Conservation (phyloP, 2,888 invertebrate species). For the Mycogona germanica region DNA sequence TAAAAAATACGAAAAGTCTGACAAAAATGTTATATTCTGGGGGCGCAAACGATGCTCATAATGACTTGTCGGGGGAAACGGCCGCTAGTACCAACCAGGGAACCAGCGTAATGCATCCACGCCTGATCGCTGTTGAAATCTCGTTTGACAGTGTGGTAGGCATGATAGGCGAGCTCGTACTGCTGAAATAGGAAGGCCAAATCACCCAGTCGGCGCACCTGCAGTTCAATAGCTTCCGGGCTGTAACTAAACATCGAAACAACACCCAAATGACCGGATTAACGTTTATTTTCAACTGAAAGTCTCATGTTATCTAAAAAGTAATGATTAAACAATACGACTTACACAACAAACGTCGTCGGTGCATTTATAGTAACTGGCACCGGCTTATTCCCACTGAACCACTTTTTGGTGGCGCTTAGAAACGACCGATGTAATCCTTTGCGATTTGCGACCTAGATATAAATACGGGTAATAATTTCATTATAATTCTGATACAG, state of each 20-base stretch:
- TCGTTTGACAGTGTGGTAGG: conserved; percentile 92
- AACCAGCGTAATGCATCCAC: conserved; percentile 94
- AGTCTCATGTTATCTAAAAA: conserved; percentile 6
- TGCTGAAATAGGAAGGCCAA: conserved; percentile 93
- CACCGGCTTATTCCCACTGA: conserved; percentile 78
- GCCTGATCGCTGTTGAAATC: conserved; percentile 96
- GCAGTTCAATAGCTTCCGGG: conserved; percentile 61
- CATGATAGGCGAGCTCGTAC: conserved; percentile 80
- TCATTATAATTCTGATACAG: conserved; percentile 21
- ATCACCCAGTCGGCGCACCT: conserved; percentile 84
- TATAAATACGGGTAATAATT: no score
- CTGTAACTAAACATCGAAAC: conserved; percentile 29
- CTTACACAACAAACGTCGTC: conserved; percentile 68
- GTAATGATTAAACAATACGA: neutral
- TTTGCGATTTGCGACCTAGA: conserved; percentile 47
- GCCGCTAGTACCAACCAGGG: conserved; percentile 44
- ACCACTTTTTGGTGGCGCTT: conserved; percentile 91
- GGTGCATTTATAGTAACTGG: conserved; percentile 46
- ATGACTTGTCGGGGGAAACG: conserved; percentile 1
- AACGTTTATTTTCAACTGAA: conserved; percentile 5
- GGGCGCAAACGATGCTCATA: neutral
- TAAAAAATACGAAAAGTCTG: conserved; percentile 13
- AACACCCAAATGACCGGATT: no score
- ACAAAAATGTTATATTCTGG: neutral
- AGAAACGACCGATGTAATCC: conserved; percentile 85